These are phyloP conservation scores for Melanotus villosus DNA, from an alignment of 2,888 invertebrate species.

Conservation along the genomic window DNA sequence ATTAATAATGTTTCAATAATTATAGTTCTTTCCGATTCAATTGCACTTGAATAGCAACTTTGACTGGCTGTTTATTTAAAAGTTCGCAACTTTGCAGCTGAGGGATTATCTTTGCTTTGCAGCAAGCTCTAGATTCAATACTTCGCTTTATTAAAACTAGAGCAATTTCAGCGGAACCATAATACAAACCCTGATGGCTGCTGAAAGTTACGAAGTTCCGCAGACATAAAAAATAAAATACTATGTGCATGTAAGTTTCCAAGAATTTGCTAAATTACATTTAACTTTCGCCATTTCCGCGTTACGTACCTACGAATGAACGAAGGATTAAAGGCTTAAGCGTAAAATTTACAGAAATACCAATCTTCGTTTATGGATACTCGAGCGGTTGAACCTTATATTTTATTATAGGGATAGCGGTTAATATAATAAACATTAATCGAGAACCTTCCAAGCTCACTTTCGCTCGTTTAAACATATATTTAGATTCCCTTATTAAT, in stretches of 20 bases:
- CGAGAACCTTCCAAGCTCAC: slow-evolving; percentile 1
- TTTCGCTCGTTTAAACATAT: background rate
- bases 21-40: no score
- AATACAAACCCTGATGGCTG: background rate
- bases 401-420: background rate
- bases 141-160: slow-evolving; percentile 2
- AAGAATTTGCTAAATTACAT: slow-evolving; percentile 11
- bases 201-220: slow-evolving; percentile 7
- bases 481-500: slow-evolving; percentile 8
- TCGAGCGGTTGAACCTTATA: background rate
- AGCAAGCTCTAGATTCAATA: background rate
- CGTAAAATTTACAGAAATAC: background rate
- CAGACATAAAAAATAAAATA: background rate
- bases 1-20: no score
- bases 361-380: background rate
- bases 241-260: slow-evolving; percentile 1
- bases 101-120: background rate
- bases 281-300: slow-evolving; percentile 4
- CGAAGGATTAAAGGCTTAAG: background rate
- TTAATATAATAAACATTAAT: slow-evolving; percentile 5
- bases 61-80: background rate
- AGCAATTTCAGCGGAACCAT: background rate
- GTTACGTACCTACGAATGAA: background rate
- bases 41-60: no score
- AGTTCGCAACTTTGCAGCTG: background rate